A percentile compares a stretch with the other conserved stretches of the same genome.
Conservation (phyloP, 2,797 vertebrate genomes). For the Loris lydekkerianus region DNA sequence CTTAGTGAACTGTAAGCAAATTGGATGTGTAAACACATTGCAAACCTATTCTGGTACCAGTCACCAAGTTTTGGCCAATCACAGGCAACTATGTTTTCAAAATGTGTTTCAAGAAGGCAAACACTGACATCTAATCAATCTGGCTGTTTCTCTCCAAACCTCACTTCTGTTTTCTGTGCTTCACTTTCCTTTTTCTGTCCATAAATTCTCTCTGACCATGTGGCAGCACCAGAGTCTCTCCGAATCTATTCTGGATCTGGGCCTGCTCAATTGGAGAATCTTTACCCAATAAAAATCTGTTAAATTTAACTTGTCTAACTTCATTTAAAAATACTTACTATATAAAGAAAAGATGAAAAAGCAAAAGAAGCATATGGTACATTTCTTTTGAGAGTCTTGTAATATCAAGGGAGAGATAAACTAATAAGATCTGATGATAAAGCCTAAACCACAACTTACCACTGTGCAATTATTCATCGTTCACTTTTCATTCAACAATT, state of each 20-base stretch:
- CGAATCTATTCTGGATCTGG: neutral
- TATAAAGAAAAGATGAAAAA: neutral
- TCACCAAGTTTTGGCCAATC: neutral
- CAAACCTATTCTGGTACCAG: neutral
- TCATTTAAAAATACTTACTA: neutral
- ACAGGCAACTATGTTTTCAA: neutral
- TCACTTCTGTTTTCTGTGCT: neutral
- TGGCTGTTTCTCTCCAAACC: neutral
- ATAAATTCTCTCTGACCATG: neutral
- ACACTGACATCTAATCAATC: neutral
- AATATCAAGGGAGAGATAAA: neutral
- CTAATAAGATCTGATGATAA: neutral
- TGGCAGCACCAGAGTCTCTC: neutral
- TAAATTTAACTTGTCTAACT: neutral
- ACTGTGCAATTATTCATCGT: neutral
- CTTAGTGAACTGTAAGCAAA: neutral
- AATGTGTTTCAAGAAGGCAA: neutral
- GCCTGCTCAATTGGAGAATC: neutral
- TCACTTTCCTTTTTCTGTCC: neutral
- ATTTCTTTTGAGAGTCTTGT: slow-evolving; percentile 4
- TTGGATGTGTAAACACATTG: neutral
- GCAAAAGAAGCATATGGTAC: neutral
- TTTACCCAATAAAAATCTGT: neutral
- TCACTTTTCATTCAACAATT: neutral
- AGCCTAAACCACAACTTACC: neutral